phyloP scores from a whole-genome alignment of 1,140 invertebrate genomes.

The Neotoxoptera formosana region DNA sequence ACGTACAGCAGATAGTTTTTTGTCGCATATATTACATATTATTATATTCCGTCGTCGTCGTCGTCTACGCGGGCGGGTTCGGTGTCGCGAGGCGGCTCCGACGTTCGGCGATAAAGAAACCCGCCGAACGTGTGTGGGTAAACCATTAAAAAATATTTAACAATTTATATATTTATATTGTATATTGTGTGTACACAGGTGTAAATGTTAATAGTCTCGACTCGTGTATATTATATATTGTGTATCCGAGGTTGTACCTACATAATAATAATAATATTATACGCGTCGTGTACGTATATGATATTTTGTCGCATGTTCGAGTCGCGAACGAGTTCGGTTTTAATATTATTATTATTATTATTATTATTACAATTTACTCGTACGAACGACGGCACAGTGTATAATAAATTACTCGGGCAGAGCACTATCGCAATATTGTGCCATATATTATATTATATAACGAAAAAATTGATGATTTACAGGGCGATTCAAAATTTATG shows the following conservation, averaged over 20 bases:
- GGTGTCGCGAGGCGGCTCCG: neutral
- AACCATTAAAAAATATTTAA: constrained; percentile 33
- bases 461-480: too few species aligned
- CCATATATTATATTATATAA: too few species aligned
- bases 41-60: neutral
- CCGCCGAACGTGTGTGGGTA: constrained; percentile 36
- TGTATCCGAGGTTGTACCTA: neutral
- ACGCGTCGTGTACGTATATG: neutral
- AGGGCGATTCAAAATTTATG: too few species aligned
- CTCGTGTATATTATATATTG: neutral
- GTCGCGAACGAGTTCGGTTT: too few species aligned
- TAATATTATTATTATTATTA: too few species aligned
- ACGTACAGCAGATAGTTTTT: neutral
- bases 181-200: neutral
- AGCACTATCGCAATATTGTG: too few species aligned
- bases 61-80: neutral
- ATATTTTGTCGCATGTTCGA: neutral
- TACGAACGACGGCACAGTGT: too few species aligned
- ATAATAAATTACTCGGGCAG: too few species aligned
- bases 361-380: too few species aligned
- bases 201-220: constrained; percentile 22
- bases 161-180: neutral
- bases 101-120: neutral
- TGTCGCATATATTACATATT: neutral
- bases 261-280: neutral